Conservation (phyloP, 2,113 vertebrate species). For the Zootoca vivipara region DNA sequence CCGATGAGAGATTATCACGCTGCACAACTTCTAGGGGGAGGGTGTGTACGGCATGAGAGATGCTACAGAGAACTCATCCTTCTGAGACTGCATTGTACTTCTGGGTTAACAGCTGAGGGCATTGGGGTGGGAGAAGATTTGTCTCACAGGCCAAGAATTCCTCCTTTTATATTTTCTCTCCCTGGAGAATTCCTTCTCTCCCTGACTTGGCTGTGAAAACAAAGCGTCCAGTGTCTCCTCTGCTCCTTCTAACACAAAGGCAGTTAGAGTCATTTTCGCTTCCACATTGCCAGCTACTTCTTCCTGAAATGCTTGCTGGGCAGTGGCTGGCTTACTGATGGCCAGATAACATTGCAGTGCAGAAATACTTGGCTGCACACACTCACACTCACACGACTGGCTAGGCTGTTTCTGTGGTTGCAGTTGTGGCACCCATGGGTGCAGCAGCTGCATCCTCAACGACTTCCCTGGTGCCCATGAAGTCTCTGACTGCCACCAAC, state of each 20-base stretch:
- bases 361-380: neutral
- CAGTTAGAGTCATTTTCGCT: constrained; percentile 40
- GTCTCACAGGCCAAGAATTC: constrained; percentile 21
- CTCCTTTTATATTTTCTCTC: neutral
- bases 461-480: no score
- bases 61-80: neutral
- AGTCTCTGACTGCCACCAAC: no score
- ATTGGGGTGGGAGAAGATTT: neutral
- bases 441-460: no score
- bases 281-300: constrained; percentile 33
- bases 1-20: neutral
- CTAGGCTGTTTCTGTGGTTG: no score
- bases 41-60: neutral
- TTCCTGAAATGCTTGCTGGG: constrained; percentile 27
- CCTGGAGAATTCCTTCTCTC: constrained; percentile 32
- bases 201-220: constrained; percentile 5
- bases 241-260: constrained; percentile 63
- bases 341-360: neutral
- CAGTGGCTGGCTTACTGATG: neutral
- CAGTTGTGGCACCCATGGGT: no score
- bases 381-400: neutral
- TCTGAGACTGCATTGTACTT: neutral
- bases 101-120: neutral
- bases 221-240: constrained; percentile 73
- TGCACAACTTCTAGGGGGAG: neutral